Percentiles rank a stretch among this genome's conserved stretches.
These are phyloP conservation scores for Drosophila lutescens DNA, from an alignment of 2,888 invertebrate genomes.

Conservation along the genomic window DNA sequence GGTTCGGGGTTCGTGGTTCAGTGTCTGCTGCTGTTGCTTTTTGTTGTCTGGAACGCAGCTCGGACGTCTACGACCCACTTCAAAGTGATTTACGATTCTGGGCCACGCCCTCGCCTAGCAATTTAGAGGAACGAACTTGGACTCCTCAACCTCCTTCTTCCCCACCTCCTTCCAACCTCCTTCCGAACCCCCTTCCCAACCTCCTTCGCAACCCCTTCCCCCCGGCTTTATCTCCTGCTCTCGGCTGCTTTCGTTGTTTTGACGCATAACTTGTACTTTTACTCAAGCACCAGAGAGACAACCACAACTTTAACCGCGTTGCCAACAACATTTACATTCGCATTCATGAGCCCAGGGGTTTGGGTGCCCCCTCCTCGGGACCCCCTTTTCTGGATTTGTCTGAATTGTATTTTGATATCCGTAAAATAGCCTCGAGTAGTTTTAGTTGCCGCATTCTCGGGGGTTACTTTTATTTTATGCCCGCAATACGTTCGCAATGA, in stretches of 20 bases:
- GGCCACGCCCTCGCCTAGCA: conserved; percentile 83
- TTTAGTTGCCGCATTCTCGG: conserved; percentile 26
- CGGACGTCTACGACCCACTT: conserved; percentile 84
- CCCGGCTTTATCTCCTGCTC: not conserved
- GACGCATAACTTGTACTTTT: conserved; percentile 65
- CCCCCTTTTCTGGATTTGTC: conserved; percentile 18
- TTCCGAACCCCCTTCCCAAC: not conserved
- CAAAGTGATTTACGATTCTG: conserved; percentile 84
- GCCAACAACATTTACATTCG: conserved; percentile 48
- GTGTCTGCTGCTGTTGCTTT: conserved; percentile 44
- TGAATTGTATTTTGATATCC: conserved; percentile 68
- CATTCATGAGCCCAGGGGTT: conserved; percentile 56
- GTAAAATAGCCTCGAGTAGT: conserved; percentile 68
- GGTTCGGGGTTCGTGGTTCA: conserved; percentile 4
- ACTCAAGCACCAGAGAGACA: conserved; percentile 41
- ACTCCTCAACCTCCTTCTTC: conserved; percentile 26
- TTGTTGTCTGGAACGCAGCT: conserved; percentile 75
- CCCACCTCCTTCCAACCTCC: conserved; percentile 20
- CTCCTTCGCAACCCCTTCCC: not conserved
- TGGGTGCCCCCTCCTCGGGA: conserved; percentile 16
- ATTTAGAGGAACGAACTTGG: conserved; percentile 76
- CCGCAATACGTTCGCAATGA: conserved; percentile 46
- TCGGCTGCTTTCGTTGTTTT: conserved; percentile 44
- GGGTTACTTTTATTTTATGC: conserved; percentile 37
- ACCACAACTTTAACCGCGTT: conserved; percentile 32